Evolutionary conservation across 2,113 vertebrate species (phyloP).

Genomic region (Albula glossodonta): DNA sequence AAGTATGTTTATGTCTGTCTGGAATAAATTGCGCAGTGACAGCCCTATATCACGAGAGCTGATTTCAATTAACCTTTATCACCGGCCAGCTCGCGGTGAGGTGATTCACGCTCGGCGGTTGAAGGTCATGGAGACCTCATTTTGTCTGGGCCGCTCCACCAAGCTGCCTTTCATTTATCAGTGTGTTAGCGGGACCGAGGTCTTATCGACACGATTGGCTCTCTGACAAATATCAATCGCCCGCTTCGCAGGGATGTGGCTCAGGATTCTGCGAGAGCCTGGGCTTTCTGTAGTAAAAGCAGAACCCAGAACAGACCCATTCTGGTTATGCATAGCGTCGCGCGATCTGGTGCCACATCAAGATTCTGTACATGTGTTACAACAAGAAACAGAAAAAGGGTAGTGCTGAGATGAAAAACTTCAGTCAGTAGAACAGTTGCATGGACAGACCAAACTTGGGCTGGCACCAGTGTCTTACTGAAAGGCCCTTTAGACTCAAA

Average conservation of each 20-base stretch:
- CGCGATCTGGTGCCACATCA: no score
- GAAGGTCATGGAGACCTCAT: constrained; percentile 43
- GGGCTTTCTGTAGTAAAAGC: background rate
- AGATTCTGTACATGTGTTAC: background rate
- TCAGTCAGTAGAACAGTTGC: background rate
- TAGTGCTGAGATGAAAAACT: background rate
- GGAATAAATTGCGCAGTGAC: constrained; percentile 40
- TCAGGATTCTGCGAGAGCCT: background rate
- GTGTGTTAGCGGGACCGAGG: constrained; percentile 7
- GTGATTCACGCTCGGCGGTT: constrained; percentile 33
- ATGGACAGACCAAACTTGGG: background rate
- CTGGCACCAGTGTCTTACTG: no score
- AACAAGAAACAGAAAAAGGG: background rate
- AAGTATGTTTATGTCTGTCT: constrained; percentile 33
- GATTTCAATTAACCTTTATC: constrained; percentile 56
- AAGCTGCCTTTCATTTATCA: constrained; percentile 26
- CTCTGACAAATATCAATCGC: background rate
- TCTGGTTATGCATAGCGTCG: no score
- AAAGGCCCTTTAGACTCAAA: no score
- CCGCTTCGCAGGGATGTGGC: background rate
- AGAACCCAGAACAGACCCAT: no score
- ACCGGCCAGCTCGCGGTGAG: constrained; percentile 21
- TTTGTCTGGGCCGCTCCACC: constrained; percentile 27
- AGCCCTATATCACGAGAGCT: constrained; percentile 39
- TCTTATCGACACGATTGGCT: constrained; percentile 14